These are phyloP conservation scores for Pristionchus pacificus DNA, from an alignment of 1,140 invertebrate species.

Conservation along the genomic window DNA sequence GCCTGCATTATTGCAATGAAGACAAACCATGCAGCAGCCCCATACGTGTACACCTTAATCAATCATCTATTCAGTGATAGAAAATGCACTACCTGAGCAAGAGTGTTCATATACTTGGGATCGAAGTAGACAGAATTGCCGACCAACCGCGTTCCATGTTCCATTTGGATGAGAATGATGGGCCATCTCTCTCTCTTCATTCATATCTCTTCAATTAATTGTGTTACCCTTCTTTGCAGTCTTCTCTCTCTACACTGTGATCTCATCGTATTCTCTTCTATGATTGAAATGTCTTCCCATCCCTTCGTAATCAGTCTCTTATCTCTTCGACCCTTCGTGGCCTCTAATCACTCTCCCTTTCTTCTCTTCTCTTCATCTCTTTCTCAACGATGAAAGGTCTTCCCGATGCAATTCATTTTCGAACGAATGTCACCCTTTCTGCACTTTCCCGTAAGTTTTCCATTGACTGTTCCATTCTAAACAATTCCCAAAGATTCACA, in stretches of 20 bases:
- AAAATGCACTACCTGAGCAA: background rate
- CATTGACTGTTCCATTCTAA: background rate
- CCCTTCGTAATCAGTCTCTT: too few species aligned
- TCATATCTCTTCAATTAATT: background rate
- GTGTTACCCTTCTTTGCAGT: background rate
- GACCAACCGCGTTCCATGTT: background rate
- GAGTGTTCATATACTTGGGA: too few species aligned
- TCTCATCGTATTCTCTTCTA: too few species aligned
- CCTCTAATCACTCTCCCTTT: too few species aligned
- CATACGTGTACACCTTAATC: background rate
- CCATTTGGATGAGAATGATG: background rate
- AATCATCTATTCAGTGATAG: background rate
- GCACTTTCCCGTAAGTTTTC: conserved; percentile 7
- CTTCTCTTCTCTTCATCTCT: too few species aligned
- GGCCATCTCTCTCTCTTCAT: background rate
- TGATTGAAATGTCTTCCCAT: too few species aligned
- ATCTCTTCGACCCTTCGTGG: too few species aligned
- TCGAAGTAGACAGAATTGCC: too few species aligned
- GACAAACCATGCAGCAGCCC: background rate
- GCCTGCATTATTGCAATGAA: background rate
- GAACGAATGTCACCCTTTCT: background rate
- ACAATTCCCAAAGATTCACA: background rate
- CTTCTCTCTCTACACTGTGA: too few species aligned
- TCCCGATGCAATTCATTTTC: too few species aligned
- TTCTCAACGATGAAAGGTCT: too few species aligned